phyloP scores from a whole-genome alignment of 2,797 vertebrate genomes.

The Hafferia zeledoni region DNA sequence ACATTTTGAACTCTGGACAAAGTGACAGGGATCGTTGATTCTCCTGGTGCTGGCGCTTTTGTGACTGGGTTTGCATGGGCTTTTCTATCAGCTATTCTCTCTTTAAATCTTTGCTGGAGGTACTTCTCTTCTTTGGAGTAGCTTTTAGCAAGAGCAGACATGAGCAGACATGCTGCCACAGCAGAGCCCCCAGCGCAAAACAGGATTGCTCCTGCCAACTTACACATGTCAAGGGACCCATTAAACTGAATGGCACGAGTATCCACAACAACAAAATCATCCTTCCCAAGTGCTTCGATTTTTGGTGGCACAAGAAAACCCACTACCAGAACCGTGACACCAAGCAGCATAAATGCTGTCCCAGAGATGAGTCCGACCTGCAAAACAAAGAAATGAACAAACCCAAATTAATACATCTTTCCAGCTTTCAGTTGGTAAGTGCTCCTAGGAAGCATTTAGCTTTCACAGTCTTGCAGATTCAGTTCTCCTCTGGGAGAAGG shows the following conservation, averaged over 20 bases:
- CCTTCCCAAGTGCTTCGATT: slow-evolving; percentile 93
- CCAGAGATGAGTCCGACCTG: slow-evolving; percentile 96
- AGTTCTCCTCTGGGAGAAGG: neutral
- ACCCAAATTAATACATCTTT: neutral
- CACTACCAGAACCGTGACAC: slow-evolving; percentile 88
- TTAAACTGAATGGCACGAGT: slow-evolving; percentile 90
- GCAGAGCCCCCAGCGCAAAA: slow-evolving; percentile 92
- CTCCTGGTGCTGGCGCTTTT: slow-evolving; percentile 88
- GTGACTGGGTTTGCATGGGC: slow-evolving; percentile 86
- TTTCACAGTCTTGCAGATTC: neutral
- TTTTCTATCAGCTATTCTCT: slow-evolving; percentile 89
- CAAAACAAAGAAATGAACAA: neutral
- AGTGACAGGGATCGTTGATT: slow-evolving; percentile 92
- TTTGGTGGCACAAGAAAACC: slow-evolving; percentile 90
- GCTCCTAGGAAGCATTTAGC: neutral
- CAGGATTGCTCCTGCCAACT: slow-evolving; percentile 90
- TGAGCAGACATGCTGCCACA: slow-evolving; percentile 88
- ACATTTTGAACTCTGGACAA: slow-evolving; percentile 95
- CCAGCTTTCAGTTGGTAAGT: neutral
- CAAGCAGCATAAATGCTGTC: slow-evolving; percentile 86
- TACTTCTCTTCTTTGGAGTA: slow-evolving; percentile 93
- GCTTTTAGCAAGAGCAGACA: slow-evolving; percentile 91
- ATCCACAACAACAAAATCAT: slow-evolving; percentile 88
- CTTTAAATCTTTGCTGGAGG: slow-evolving; percentile 94
- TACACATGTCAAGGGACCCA: slow-evolving; percentile 89